phyloP scores from a whole-genome alignment of 2,888 invertebrate species.

The Anticlea derivata region DNA sequence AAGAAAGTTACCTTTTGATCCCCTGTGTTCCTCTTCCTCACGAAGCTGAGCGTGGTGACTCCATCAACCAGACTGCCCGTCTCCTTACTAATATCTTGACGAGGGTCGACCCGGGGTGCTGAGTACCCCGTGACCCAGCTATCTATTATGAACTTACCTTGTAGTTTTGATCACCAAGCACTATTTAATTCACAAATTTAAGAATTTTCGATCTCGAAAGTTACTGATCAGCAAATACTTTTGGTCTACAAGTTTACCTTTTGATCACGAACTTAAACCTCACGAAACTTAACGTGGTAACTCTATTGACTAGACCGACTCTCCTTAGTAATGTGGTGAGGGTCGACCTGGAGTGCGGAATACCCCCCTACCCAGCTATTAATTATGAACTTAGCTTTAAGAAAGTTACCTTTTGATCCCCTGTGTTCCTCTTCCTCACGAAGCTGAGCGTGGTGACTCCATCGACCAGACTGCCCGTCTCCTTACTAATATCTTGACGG shows the following conservation, averaged over 20 bases:
- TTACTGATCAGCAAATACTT: too few species aligned
- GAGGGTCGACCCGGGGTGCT: conserved; percentile 87
- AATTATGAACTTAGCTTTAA: too few species aligned
- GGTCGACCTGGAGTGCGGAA: too few species aligned
- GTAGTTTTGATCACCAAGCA: too few species aligned
- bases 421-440: conserved; percentile 89
- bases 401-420: conserved; percentile 80
- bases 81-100: conserved; percentile 89
- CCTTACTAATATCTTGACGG: conserved; percentile 89
- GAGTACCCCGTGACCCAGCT: conserved; percentile 93
- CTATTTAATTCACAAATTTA: too few species aligned
- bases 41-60: conserved; percentile 90
- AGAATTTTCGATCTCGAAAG: too few species aligned
- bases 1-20: conserved; percentile 78
- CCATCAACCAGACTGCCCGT: conserved; percentile 90
- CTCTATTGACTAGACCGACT: too few species aligned
- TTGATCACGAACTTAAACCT: neutral
- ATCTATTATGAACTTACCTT: conserved; percentile 95
- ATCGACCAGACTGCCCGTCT: conserved; percentile 87
- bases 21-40: conserved; percentile 89
- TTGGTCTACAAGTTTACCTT: too few species aligned
- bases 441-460: conserved; percentile 92
- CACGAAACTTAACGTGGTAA: neutral
- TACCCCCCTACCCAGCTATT: too few species aligned
- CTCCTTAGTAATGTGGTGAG: too few species aligned